Evolutionary conservation across 2,888 invertebrate genomes (phyloP).

Genomic region (Meliscaeva auricollis): DNA sequence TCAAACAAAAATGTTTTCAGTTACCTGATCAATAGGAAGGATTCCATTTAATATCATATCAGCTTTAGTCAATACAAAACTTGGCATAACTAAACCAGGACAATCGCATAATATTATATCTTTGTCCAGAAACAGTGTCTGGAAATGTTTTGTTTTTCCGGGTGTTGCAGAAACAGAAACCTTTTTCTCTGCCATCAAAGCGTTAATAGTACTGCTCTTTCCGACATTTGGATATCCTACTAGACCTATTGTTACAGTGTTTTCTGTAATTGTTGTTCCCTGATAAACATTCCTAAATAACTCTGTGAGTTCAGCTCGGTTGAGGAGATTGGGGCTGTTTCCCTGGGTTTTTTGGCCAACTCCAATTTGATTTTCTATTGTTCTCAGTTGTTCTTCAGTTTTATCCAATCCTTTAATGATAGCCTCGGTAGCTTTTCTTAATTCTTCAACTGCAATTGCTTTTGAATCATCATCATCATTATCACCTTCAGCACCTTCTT

Average conservation of each 20-base stretch:
- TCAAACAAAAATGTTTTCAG: background rate
- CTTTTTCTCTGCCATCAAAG: constrained; percentile 93
- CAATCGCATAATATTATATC: constrained; percentile 96
- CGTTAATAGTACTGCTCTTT: constrained; percentile 99
- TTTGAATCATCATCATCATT: constrained; percentile 13
- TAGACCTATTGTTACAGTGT: constrained; percentile 93
- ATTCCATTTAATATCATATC: constrained; percentile 98
- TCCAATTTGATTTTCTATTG: constrained; percentile 85
- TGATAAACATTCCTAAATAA: constrained; percentile 88
- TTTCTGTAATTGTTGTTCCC: constrained; percentile 84
- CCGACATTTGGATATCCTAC: constrained; percentile 99
- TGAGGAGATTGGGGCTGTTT: constrained; percentile 84
- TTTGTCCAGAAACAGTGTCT: constrained; percentile 92
- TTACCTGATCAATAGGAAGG: constrained; percentile 95
- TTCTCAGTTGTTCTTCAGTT: constrained; percentile 86
- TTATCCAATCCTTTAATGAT: constrained; percentile 85
- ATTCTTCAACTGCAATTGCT: constrained; percentile 80
- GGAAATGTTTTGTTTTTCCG: constrained; percentile 99
- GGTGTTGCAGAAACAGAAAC: constrained; percentile 98
- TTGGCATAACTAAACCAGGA: constrained; percentile 98
- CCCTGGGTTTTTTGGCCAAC: constrained; percentile 79
- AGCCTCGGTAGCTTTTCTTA: constrained; percentile 85
- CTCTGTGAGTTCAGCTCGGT: constrained; percentile 88
- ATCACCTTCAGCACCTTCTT: background rate
- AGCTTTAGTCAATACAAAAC: constrained; percentile 96